A percentile compares a stretch with the other conserved stretches of the same genome.
phyloP scores from a whole-genome alignment of 2,888 invertebrate species.

The Tenthredo scrophulariae region DNA sequence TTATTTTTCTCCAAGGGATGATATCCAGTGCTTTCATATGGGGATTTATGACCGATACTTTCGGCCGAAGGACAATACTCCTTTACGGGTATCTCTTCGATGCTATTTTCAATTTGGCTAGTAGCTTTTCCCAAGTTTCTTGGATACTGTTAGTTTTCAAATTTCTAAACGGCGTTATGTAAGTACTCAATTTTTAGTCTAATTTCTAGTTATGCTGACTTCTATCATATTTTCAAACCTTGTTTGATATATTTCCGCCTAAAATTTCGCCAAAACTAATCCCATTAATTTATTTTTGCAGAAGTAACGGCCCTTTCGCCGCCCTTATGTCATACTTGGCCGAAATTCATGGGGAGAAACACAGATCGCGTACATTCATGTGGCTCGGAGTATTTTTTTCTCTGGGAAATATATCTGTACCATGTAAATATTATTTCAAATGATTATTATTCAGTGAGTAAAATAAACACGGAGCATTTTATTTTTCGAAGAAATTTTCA shows the following conservation, averaged over 20 bases:
- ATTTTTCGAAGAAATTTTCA: not conserved
- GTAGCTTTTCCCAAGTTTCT: slow-evolving; percentile 71
- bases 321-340: slow-evolving; percentile 74
- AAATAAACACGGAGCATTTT: not conserved
- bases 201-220: not conserved
- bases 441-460: not conserved
- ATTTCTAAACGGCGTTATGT: slow-evolving; percentile 74
- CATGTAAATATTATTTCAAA: slow-evolving; percentile 78
- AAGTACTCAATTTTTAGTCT: slow-evolving; percentile 61
- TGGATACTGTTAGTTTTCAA: slow-evolving; percentile 74
- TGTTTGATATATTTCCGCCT: not conserved
- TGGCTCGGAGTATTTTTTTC: slow-evolving; percentile 74
- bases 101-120: slow-evolving; percentile 69
- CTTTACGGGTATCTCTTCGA: slow-evolving; percentile 72
- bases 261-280: not conserved
- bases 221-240: not conserved
- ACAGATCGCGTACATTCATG: slow-evolving; percentile 73
- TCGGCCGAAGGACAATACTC: slow-evolving; percentile 73
- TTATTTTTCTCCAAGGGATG: slow-evolving; percentile 76
- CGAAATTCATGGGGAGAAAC: slow-evolving; percentile 71
- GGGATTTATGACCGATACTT: slow-evolving; percentile 77
- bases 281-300: slow-evolving; percentile 58
- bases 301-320: slow-evolving; percentile 74
- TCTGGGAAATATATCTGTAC: slow-evolving; percentile 78
- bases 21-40: slow-evolving; percentile 79